Percentiles rank a stretch among this genome's conserved stretches.
These are phyloP conservation scores for Ptilodon capucinus DNA, from an alignment of 2,888 invertebrate species.

Conservation along the genomic window DNA sequence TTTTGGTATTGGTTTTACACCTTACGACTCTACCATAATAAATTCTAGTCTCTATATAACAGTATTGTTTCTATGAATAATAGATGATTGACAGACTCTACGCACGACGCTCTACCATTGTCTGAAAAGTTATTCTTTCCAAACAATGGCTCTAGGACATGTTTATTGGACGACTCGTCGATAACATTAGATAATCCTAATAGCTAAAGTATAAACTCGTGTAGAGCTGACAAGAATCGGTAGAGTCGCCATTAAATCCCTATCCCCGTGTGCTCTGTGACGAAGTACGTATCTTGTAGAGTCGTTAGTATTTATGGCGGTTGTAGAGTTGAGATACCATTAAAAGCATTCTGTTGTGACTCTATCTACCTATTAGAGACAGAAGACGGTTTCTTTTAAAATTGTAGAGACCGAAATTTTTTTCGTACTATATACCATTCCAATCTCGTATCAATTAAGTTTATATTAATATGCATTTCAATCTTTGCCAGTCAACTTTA, in stretches of 20 bases:
- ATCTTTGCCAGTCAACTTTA: too few relatives aligned
- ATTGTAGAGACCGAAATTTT: too few relatives aligned
- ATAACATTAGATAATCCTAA: background rate
- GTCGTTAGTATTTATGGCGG: too few relatives aligned
- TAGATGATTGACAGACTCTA: slow-evolving; percentile 28
- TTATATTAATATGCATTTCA: too few relatives aligned
- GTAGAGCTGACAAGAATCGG: background rate
- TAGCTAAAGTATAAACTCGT: background rate
- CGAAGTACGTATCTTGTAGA: too few relatives aligned
- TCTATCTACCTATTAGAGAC: too few relatives aligned
- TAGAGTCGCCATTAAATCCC: background rate
- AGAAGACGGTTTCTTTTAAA: too few relatives aligned
- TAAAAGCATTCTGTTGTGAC: too few relatives aligned
- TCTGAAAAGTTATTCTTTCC: slow-evolving; percentile 29
- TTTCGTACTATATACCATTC: too few relatives aligned
- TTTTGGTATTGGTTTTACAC: too few relatives aligned
- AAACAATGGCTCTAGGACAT: slow-evolving; percentile 24
- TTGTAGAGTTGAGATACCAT: too few relatives aligned
- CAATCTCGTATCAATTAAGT: too few relatives aligned
- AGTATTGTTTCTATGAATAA: slow-evolving; percentile 34
- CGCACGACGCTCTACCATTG: slow-evolving; percentile 29
- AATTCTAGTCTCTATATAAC: background rate
- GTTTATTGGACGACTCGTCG: slow-evolving; percentile 13
- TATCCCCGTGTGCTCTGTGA: background rate
- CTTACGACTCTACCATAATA: background rate